These are phyloP conservation scores for Epiblema foenella DNA, from an alignment of 2,888 invertebrate genomes.

Conservation along the genomic window DNA sequence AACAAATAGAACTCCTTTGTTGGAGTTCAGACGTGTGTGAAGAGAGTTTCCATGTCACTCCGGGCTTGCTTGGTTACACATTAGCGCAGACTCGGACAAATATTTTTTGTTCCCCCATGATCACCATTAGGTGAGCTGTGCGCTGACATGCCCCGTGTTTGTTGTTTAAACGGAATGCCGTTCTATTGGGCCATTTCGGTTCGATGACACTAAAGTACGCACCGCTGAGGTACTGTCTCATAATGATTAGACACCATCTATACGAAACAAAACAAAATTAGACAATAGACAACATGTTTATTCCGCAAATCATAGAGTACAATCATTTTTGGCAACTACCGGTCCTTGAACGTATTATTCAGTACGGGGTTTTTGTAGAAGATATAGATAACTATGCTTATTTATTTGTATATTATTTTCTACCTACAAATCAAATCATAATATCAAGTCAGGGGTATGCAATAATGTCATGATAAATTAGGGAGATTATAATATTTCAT, in stretches of 20 bases:
- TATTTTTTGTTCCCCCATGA: constrained; percentile 81
- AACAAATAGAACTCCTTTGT: constrained; percentile 81
- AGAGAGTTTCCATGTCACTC: constrained; percentile 82
- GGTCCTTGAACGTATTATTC: too few relatives aligned
- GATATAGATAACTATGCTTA: too few relatives aligned
- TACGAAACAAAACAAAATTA: neutral
- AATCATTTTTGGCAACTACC: too few relatives aligned
- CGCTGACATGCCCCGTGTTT: constrained; percentile 68
- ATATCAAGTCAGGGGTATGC: too few relatives aligned
- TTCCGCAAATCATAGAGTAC: too few relatives aligned
- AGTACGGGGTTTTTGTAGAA: too few relatives aligned
- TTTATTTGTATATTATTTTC: too few relatives aligned
- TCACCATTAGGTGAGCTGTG: constrained; percentile 66
- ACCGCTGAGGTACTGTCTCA: constrained; percentile 33
- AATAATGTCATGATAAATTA: too few relatives aligned
- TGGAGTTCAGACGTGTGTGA: constrained; percentile 82
- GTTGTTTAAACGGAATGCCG: constrained; percentile 61
- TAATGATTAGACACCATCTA: constrained; percentile 4
- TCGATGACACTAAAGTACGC: constrained; percentile 36
- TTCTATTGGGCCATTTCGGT: constrained; percentile 35
- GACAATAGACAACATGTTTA: neutral
- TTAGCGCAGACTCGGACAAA: constrained; percentile 75
- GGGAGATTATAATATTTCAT: too few relatives aligned
- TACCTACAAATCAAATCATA: too few relatives aligned
- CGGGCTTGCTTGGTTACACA: constrained; percentile 76